These are phyloP conservation scores for Drosophila nr. medialis DNA, from an alignment of 2,888 invertebrate genomes.

Conservation along the genomic window DNA sequence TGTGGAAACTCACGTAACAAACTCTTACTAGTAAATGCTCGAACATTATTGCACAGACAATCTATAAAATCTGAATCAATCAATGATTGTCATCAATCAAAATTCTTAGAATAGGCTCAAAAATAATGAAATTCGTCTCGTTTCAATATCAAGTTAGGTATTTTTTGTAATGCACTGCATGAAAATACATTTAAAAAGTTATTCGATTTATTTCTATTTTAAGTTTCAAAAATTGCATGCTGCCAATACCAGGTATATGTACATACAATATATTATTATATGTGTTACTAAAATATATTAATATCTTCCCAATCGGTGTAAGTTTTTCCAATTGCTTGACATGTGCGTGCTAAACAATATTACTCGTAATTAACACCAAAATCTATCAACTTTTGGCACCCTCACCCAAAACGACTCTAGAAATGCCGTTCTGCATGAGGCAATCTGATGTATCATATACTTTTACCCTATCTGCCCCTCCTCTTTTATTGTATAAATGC, in stretches of 20 bases:
- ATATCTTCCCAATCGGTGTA: slow-evolving; percentile 50
- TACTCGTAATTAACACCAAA: slow-evolving; percentile 47
- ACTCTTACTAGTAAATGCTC: background rate
- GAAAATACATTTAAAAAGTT: slow-evolving; percentile 19
- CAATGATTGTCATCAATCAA: background rate
- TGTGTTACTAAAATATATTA: background rate
- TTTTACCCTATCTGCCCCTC: slow-evolving; percentile 35
- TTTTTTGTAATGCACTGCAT: slow-evolving; percentile 42
- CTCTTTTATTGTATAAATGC: slow-evolving; percentile 10
- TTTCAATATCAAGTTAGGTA: slow-evolving; percentile 6
- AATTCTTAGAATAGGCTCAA: background rate
- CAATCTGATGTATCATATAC: slow-evolving; percentile 43
- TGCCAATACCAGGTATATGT: slow-evolving; percentile 34
- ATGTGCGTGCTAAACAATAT: slow-evolving; percentile 80
- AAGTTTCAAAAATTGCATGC: slow-evolving; percentile 43
- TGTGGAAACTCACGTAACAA: slow-evolving; percentile 13
- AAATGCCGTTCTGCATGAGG: slow-evolving; percentile 72
- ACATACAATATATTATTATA: slow-evolving; percentile 13
- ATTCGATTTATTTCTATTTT: slow-evolving; percentile 8
- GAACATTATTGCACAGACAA: slow-evolving; percentile 32
- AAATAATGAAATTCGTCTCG: background rate
- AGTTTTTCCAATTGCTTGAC: slow-evolving; percentile 82
- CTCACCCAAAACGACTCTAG: slow-evolving; percentile 55
- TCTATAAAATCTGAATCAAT: background rate
- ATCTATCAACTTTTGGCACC: slow-evolving; percentile 42